Percentiles rank a stretch among this genome's conserved stretches.
These are phyloP conservation scores for Zelleria hepariella DNA, from an alignment of 2,888 invertebrate species.

Conservation along the genomic window DNA sequence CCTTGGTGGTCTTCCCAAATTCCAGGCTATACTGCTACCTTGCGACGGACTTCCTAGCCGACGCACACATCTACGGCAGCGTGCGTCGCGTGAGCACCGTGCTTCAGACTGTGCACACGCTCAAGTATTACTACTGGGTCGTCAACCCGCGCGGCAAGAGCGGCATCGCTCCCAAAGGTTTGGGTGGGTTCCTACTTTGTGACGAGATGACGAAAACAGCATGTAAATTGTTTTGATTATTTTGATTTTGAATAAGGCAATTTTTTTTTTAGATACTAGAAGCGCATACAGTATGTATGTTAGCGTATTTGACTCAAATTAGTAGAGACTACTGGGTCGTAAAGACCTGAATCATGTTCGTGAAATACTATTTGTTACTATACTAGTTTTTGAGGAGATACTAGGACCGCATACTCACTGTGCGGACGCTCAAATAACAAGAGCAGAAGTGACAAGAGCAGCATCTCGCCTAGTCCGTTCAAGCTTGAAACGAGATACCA, in stretches of 20 bases:
- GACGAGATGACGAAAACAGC: not conserved
- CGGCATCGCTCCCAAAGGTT: constrained; percentile 94
- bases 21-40: constrained; percentile 95
- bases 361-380: no score
- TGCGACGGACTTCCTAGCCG: constrained; percentile 98
- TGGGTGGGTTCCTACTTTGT: constrained; percentile 75
- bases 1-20: not conserved
- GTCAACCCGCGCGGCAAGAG: constrained; percentile 95
- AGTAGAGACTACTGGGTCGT: no score
- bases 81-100: constrained; percentile 97
- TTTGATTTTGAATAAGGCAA: no score
- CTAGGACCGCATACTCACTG: no score
- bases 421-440: no score
- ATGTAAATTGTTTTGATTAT: not conserved
- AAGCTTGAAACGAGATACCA: no score
- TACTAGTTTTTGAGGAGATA: no score
- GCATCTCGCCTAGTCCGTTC: no score
- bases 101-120: constrained; percentile 96
- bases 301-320: no score
- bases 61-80: constrained; percentile 97
- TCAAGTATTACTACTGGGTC: constrained; percentile 99
- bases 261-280: no score
- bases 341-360: no score
- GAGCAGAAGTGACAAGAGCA: no score
- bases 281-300: not conserved